Evolutionary conservation across 2,888 invertebrate genomes (phyloP).

Genomic region (Anthrax anthrax): DNA sequence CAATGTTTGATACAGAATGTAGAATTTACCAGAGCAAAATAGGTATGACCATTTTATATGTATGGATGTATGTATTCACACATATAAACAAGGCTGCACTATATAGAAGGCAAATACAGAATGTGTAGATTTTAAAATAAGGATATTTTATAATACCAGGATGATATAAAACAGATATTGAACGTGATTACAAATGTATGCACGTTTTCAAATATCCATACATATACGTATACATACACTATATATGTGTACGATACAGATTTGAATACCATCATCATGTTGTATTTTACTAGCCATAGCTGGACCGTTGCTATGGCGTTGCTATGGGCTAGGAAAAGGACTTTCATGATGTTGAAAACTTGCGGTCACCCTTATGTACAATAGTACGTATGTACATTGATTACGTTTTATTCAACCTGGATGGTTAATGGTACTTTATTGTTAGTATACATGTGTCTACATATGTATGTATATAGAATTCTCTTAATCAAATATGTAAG

Average conservation of each 20-base stretch:
- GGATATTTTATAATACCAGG: too few relatives aligned
- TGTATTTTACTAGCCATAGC: conserved; percentile 7
- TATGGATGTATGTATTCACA: too few relatives aligned
- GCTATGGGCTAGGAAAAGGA: conserved; percentile 24
- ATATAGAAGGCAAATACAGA: background rate
- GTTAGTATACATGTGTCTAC: too few relatives aligned
- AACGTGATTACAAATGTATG: background rate
- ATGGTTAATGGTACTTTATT: background rate
- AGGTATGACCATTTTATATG: conserved; percentile 7
- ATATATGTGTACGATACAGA: too few relatives aligned
- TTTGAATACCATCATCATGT: too few relatives aligned
- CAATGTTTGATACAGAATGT: too few relatives aligned
- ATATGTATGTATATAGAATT: background rate
- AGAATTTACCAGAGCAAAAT: too few relatives aligned
- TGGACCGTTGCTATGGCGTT: conserved; percentile 22
- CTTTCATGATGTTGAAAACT: conserved; percentile 9
- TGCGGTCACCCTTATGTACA: conserved; percentile 12
- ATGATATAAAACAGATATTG: background rate
- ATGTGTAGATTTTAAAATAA: too few relatives aligned
- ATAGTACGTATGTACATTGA: conserved; percentile 5
- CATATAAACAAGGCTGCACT: background rate
- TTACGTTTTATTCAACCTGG: background rate
- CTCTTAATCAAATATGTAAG: too few relatives aligned
- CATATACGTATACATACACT: too few relatives aligned
- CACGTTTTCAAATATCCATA: too few relatives aligned